Evolutionary conservation across 2,797 vertebrate genomes (phyloP).

Genomic region (Macropus fuliginosus): DNA sequence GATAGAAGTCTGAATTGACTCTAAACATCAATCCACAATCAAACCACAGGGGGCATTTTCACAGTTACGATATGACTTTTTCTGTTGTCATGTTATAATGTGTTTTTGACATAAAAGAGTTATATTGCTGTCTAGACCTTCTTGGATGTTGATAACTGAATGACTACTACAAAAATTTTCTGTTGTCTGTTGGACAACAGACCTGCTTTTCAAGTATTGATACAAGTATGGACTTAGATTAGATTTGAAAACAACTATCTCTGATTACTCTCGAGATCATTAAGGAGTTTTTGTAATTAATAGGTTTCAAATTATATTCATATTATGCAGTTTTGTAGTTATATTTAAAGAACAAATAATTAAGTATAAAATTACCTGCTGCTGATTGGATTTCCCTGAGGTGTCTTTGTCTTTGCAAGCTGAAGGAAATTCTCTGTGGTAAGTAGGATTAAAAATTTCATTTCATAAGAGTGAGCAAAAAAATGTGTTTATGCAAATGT

Average conservation of each 20-base stretch:
- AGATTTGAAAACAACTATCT: constrained; percentile 74
- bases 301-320: constrained; percentile 82
- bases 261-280: constrained; percentile 79
- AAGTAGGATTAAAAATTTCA: constrained; percentile 67
- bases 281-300: constrained; percentile 79
- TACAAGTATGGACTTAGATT: constrained; percentile 75
- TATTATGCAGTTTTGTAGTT: constrained; percentile 52
- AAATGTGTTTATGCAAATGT: constrained; percentile 45
- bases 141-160: constrained; percentile 91
- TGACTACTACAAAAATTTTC: constrained; percentile 92
- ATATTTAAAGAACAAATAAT: constrained; percentile 78
- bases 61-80: constrained; percentile 20
- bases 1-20: constrained; percentile 59
- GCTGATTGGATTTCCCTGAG: constrained; percentile 69
- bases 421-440: constrained; percentile 71
- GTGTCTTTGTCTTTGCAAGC: constrained; percentile 55
- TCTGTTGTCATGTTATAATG: constrained; percentile 72
- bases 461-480: constrained; percentile 64
- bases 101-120: constrained; percentile 81
- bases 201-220: constrained; percentile 69
- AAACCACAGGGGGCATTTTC: too few relatives aligned
- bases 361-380: constrained; percentile 76
- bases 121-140: constrained; percentile 90
- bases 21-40: constrained; percentile 39
- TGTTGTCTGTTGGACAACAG: constrained; percentile 94